Conservation (phyloP, 2,797 vertebrate species). For the Macropodus opercularis region DNA sequence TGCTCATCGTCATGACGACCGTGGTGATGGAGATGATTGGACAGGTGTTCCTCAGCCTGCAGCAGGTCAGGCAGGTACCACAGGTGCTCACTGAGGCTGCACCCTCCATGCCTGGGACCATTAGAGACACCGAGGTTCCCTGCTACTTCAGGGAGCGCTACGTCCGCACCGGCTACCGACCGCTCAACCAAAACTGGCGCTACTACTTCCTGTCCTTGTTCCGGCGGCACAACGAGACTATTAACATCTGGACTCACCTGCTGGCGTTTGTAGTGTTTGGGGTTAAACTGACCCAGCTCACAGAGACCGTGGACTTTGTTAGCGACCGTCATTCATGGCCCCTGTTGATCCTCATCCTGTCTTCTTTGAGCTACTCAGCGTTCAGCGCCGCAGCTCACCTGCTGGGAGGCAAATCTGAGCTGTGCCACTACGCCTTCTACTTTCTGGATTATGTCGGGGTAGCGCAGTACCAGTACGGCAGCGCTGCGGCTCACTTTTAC, state of each 20-base stretch:
- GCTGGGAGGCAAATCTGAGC: slow-evolving; percentile 88
- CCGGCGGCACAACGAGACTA: slow-evolving; percentile 90
- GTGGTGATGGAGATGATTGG: slow-evolving; percentile 80
- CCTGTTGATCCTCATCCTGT: slow-evolving; percentile 84
- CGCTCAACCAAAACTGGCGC: slow-evolving; percentile 84
- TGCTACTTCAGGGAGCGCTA: slow-evolving; percentile 86
- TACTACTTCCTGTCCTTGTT: slow-evolving; percentile 90
- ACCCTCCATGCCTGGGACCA: slow-evolving; percentile 77
- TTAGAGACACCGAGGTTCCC: slow-evolving; percentile 85
- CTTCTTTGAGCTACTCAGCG: slow-evolving; percentile 83
- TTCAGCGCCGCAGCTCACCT: slow-evolving; percentile 88
- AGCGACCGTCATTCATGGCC: slow-evolving; percentile 86
- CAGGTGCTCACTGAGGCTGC: slow-evolving; percentile 68
- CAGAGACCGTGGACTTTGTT: slow-evolving; percentile 81
- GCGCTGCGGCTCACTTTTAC: slow-evolving; percentile 88
- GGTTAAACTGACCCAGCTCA: slow-evolving; percentile 72
- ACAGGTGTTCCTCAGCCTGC: slow-evolving; percentile 79
- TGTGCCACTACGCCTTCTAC: slow-evolving; percentile 88
- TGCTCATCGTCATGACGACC: slow-evolving; percentile 77
- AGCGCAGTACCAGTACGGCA: slow-evolving; percentile 91
- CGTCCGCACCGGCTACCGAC: slow-evolving; percentile 86
- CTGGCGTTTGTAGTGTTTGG: slow-evolving; percentile 81
- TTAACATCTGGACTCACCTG: slow-evolving; percentile 93
- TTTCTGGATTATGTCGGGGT: slow-evolving; percentile 94
- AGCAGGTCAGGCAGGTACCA: slow-evolving; percentile 77